Conservation (phyloP, 2,888 invertebrate species). For the Protodeltote pygarga region DNA sequence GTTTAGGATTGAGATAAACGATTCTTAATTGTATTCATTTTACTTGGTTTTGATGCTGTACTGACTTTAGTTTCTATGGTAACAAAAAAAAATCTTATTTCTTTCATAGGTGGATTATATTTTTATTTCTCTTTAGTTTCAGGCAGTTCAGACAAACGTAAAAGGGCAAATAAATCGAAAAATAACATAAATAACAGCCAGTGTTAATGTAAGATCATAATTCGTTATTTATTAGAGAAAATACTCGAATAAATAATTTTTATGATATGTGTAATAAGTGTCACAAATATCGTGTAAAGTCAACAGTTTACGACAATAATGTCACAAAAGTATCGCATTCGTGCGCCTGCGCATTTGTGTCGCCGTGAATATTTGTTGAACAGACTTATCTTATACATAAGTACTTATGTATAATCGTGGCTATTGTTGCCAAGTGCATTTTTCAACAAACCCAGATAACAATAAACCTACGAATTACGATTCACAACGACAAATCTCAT, state of each 20-base stretch:
- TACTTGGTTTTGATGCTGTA: too few relatives aligned
- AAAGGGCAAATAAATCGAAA: slow-evolving; percentile 5
- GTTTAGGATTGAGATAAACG: too few relatives aligned
- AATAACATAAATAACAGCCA: neutral
- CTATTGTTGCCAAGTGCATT: slow-evolving; percentile 16
- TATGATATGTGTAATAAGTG: neutral
- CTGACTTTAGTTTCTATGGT: too few relatives aligned
- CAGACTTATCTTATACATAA: neutral
- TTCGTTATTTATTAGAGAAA: neutral
- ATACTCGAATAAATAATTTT: neutral
- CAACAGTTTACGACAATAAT: neutral
- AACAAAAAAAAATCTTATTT: too few relatives aligned
- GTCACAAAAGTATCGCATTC: neutral
- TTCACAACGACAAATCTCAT: too few relatives aligned
- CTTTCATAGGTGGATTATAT: too few relatives aligned
- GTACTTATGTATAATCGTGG: neutral
- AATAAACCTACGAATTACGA: too few relatives aligned
- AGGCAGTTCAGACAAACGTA: neutral
- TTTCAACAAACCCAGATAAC: neutral
- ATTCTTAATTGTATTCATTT: too few relatives aligned
- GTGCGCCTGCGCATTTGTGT: neutral
- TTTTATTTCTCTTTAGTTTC: too few relatives aligned
- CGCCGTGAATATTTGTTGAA: neutral
- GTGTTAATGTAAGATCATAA: neutral
- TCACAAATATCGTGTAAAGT: neutral